phyloP scores from a whole-genome alignment of 2,113 vertebrate species.

The Galemys pyrenaicus region DNA sequence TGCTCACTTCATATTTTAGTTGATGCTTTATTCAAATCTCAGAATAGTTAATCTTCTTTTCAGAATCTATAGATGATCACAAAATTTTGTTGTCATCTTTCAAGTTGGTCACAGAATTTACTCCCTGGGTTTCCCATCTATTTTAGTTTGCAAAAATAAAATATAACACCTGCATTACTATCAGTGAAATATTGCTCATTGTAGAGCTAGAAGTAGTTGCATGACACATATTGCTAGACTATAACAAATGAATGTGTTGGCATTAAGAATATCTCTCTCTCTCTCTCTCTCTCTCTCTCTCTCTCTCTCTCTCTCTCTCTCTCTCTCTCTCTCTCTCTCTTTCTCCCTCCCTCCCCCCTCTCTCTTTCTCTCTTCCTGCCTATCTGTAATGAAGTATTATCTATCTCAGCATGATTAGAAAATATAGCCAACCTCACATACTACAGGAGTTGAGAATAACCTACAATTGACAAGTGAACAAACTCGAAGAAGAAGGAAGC shows the following conservation, averaged over 20 bases:
- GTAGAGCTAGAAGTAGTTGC: background rate
- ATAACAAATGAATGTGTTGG: background rate
- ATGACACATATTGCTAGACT: background rate
- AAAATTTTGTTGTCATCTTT: background rate
- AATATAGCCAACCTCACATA: no score
- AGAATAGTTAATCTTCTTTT: background rate
- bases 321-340: background rate
- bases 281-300: background rate
- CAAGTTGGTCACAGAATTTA: background rate
- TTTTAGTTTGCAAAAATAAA: conserved; percentile 5
- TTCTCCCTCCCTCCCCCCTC: background rate
- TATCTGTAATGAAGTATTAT: no score
- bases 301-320: no score
- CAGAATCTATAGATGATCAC: background rate
- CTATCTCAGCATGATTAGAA: no score
- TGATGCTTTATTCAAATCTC: background rate
- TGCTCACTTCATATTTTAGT: background rate
- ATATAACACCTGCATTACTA: background rate
- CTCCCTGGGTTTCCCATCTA: background rate
- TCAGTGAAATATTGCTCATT: background rate
- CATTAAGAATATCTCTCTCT: background rate
- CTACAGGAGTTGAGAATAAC: background rate
- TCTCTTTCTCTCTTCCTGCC: background rate
- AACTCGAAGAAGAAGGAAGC: no score
- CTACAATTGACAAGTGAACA: background rate